Evolutionary conservation across 2,113 vertebrate genomes (phyloP), one percentile per base, ranked within the genome.

Genomic region (Formicarius rufipectus): DNA sequence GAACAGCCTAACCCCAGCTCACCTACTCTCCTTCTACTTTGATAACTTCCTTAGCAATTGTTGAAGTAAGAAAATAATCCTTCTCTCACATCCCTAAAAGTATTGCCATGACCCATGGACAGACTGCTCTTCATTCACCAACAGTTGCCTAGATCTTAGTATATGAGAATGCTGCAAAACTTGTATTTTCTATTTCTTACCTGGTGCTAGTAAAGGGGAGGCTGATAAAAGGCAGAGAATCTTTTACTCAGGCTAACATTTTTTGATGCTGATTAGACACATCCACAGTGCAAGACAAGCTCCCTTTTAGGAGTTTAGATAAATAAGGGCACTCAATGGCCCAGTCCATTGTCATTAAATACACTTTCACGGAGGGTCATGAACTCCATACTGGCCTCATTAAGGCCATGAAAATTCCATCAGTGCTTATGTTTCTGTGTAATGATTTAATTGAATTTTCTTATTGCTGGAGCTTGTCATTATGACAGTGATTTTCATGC

Each of bases 391-490:
- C 84, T 78, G 75, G 81, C 35, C 80, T 95, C 94, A 92, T 93
- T 96, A 97, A 89, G 95, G 45, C 68, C 30, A 47, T 91, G 93
- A 89, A 94, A 95, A 96, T 89, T 91, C 91, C 60, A 96, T 94
- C 84, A 96, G 69, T 84, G 85, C 47, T 82, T 81, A 87, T 82
- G 76, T 89, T 96, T 84, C 88, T 81, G 45, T 80, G 59, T 89
- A 97, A 95, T 90, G 87, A 93, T 95, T 89, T 96, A 95, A 97
- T 76, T 95, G 80, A 95, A 87, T 95, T 96, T 96, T 87, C 75
- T 75, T 84, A 89, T 66, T 89, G 50, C 86, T 92, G 60, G 50
- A 91, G 27, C 77, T 84, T 94, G 85, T 96, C 64, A 66, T 94
- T 89, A 80, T 89, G 87, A 74, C 67, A 77, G 25, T 64, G 82